Percentiles rank a stretch among this genome's conserved stretches.
These are phyloP conservation scores for Rhegmatorhina hoffmannsi DNA, from an alignment of 2,113 vertebrate genomes.

Conservation along the genomic window DNA sequence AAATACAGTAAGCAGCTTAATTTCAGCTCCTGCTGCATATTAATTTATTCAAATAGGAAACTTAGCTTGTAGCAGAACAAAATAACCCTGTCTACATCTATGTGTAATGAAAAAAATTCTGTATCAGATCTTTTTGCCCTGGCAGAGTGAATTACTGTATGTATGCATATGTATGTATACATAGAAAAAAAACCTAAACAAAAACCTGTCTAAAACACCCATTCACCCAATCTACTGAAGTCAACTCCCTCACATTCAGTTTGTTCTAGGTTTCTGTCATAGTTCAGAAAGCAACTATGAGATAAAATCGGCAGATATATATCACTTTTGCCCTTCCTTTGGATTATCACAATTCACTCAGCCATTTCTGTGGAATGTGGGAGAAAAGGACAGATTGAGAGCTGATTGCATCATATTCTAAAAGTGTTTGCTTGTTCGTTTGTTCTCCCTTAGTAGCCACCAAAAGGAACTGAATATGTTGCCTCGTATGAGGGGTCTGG, in stretches of 20 bases:
- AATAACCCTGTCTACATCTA: neutral
- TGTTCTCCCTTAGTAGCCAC: neutral
- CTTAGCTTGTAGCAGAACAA: neutral
- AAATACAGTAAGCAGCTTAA: neutral
- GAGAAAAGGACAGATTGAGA: neutral
- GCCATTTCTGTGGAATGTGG: neutral
- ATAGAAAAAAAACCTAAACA: neutral
- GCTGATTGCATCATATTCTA: neutral
- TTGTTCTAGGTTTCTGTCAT: neutral
- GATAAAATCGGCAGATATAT: neutral
- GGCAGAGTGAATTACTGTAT: neutral
- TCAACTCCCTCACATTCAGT: neutral
- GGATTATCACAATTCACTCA: neutral
- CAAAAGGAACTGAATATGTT: neutral
- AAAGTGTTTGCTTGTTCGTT: neutral
- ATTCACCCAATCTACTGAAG: neutral
- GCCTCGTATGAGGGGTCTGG: neutral
- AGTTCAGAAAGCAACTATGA: neutral
- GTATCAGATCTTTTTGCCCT: neutral
- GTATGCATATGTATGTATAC: rapidly evolving
- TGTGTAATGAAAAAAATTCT: neutral
- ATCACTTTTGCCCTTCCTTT: neutral
- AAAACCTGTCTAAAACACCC: neutral
- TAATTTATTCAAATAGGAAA: neutral
- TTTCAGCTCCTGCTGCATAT: neutral